These are phyloP conservation scores for Drosophila burlai DNA, from an alignment of 1,140 invertebrate genomes.

Conservation along the genomic window DNA sequence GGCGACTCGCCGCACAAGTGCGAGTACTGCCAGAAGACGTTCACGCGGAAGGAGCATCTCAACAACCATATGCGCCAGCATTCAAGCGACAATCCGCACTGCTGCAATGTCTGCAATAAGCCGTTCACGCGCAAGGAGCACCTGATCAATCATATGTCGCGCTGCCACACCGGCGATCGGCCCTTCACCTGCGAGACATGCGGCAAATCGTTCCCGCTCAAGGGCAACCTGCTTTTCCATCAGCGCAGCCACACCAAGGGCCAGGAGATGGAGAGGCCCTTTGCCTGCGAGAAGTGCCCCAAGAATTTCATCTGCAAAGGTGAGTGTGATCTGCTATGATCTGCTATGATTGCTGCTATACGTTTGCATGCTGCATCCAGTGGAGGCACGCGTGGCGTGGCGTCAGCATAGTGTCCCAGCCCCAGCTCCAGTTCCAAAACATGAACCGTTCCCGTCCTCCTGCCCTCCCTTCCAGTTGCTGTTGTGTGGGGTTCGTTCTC, in stretches of 20 bases:
- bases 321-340: constrained; percentile 66
- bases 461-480: constrained; percentile 10
- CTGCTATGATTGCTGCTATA: constrained; percentile 35
- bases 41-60: constrained; percentile 93
- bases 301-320: constrained; percentile 99
- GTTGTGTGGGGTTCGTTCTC: constrained; percentile 26
- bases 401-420: constrained; percentile 72
- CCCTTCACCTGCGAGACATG: constrained; percentile 93
- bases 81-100: constrained; percentile 92
- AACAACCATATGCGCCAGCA: constrained; percentile 91
- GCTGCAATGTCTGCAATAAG: constrained; percentile 93
- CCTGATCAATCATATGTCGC: constrained; percentile 90
- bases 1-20: constrained; percentile 94
- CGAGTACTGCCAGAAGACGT: constrained; percentile 93
- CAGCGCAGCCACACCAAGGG: constrained; percentile 97
- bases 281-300: constrained; percentile 97
- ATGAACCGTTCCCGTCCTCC: not conserved
- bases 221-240: constrained; percentile 97
- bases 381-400: constrained; percentile 68
- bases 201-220: constrained; percentile 94
- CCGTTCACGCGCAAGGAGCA: constrained; percentile 93
- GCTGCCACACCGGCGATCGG: constrained; percentile 95
- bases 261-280: constrained; percentile 94
- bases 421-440: constrained; percentile 6
- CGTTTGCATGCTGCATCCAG: constrained; percentile 43